Evolutionary conservation across 2,113 vertebrate genomes (phyloP).

Genomic region (Dicaeum eximium): DNA sequence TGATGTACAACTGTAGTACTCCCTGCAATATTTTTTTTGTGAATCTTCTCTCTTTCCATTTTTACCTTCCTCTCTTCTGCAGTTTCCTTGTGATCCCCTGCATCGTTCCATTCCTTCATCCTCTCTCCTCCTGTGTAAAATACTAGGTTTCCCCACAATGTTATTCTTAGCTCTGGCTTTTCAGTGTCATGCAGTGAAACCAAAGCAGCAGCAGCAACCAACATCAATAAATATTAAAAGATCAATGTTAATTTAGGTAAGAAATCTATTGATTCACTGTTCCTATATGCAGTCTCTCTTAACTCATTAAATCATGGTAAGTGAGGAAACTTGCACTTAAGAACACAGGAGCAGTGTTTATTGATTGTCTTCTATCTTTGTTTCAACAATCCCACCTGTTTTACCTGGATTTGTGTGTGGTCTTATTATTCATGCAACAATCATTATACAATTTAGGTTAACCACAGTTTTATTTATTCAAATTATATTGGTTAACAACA

Average conservation of each 20-base stretch:
- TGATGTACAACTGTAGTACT: neutral
- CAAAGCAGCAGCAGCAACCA: neutral
- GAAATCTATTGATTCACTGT: neutral
- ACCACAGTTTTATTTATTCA: neutral
- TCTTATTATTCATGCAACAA: neutral
- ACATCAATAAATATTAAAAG: conserved; percentile 11
- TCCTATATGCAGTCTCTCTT: neutral
- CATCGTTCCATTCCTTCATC: neutral
- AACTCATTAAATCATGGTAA: conserved; percentile 8
- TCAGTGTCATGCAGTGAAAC: neutral
- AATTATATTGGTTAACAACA: neutral
- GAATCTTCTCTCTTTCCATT: neutral
- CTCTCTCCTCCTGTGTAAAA: neutral
- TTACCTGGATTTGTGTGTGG: neutral
- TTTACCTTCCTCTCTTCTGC: neutral
- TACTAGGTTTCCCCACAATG: neutral
- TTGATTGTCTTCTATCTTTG: neutral
- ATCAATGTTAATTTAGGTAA: conserved; percentile 20
- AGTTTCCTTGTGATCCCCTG: neutral
- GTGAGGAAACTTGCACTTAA: neutral
- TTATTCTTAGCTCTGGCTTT: neutral
- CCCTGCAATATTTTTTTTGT: neutral
- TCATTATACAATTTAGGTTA: neutral
- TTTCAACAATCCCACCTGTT: neutral
- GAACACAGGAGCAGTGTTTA: neutral